Percentiles rank a stretch among this genome's conserved stretches.
Conservation (phyloP, 2,888 invertebrate genomes). For the Diadegma fenestrale region DNA sequence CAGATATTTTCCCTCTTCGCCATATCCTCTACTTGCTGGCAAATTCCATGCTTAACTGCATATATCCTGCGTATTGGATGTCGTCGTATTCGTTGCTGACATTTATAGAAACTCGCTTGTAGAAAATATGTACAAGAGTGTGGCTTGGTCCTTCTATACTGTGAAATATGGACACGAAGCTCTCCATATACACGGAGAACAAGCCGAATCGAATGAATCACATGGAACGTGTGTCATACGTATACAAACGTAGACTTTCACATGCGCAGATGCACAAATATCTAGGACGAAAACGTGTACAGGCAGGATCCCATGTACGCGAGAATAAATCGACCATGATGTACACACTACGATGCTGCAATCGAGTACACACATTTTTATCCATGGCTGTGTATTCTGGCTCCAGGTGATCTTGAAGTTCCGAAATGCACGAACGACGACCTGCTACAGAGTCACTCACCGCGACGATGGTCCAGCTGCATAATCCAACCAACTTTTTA, state of each 20-base stretch:
- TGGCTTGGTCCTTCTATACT: not conserved
- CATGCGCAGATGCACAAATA: constrained; percentile 21
- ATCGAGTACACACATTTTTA: constrained; percentile 23
- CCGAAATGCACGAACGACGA: not conserved
- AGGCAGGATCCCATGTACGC: no score
- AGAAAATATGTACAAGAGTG: constrained; percentile 1
- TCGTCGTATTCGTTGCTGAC: constrained; percentile 52
- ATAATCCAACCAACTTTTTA: not conserved
- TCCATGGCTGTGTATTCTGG: constrained; percentile 23
- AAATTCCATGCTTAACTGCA: constrained; percentile 52
- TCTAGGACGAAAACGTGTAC: no score
- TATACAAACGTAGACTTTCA: not conserved
- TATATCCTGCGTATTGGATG: constrained; percentile 33
- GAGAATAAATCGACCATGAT: constrained; percentile 33
- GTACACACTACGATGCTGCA: constrained; percentile 19
- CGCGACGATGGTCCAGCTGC: not conserved
- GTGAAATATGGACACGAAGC: not conserved
- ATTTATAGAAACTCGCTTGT: constrained; percentile 54
- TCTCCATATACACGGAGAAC: not conserved
- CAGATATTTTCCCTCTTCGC: not conserved
- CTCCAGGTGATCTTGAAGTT: constrained; percentile 29
- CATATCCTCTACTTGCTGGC: constrained; percentile 16
- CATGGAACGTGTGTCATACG: constrained; percentile 44
- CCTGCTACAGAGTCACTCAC: not conserved
- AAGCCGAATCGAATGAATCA: not conserved